phyloP scores from a whole-genome alignment of 1,140 invertebrate genomes.

The Drosophila lacertosa region DNA sequence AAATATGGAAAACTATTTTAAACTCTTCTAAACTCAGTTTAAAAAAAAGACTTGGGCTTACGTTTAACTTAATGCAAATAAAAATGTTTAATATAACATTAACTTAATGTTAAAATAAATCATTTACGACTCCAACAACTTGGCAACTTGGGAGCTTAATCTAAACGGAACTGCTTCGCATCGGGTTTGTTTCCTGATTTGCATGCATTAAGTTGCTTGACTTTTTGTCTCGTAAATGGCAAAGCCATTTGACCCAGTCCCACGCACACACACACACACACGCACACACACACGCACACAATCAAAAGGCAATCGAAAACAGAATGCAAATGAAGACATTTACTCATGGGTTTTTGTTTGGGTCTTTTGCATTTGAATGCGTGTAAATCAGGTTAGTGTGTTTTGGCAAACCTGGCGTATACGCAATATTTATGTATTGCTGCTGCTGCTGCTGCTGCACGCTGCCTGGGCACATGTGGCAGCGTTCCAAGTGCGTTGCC shows the following conservation, averaged over 20 bases:
- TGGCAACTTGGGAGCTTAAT: neutral
- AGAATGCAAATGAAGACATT: constrained; percentile 34
- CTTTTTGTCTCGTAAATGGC: constrained; percentile 1
- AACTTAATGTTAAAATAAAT: neutral
- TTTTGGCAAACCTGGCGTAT: constrained; percentile 58
- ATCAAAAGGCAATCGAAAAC: constrained; percentile 1
- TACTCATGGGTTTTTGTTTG: constrained; percentile 36
- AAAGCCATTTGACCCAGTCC: constrained; percentile 12
- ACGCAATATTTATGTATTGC: constrained; percentile 66
- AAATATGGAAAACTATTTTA: too few species aligned
- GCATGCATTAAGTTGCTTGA: neutral
- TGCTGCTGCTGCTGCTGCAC: constrained; percentile 8
- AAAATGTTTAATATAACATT: too few species aligned
- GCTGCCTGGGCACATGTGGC: constrained; percentile 64
- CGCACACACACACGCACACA: neutral
- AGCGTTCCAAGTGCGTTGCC: constrained; percentile 54
- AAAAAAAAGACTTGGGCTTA: too few species aligned
- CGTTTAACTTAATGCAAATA: too few species aligned
- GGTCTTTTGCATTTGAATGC: constrained; percentile 37
- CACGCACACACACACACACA: neutral
- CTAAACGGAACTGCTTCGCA: neutral
- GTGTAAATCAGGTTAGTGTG: constrained; percentile 70
- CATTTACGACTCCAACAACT: neutral
- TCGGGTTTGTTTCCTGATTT: constrained; percentile 6
- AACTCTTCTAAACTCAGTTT: too few species aligned